A percentile compares a stretch with the other conserved stretches of the same genome.
Conservation (phyloP, 1,140 invertebrate genomes). For the Dendroctonus ponderosae region DNA sequence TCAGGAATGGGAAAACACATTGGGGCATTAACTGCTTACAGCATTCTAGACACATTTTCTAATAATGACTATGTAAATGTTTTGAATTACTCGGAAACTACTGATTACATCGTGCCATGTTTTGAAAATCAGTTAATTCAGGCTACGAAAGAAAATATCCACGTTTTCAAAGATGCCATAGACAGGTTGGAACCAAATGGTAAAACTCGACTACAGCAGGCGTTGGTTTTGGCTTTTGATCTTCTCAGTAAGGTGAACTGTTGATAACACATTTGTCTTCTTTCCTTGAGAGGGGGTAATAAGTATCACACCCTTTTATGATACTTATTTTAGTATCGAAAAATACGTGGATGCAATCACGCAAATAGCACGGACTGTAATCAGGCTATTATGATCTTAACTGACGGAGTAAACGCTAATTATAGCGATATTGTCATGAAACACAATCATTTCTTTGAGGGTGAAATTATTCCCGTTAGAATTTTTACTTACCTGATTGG, state of each 20-base stretch:
- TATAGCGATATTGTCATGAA: slow-evolving; percentile 82
- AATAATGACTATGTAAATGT: slow-evolving; percentile 98
- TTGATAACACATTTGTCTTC: background rate
- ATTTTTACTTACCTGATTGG: slow-evolving; percentile 98
- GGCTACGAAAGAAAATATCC: slow-evolving; percentile 89
- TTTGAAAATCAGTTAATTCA: slow-evolving; percentile 82
- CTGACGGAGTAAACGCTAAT: slow-evolving; percentile 92
- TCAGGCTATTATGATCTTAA: slow-evolving; percentile 98
- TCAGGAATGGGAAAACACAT: slow-evolving; percentile 60
- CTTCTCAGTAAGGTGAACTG: slow-evolving; percentile 64
- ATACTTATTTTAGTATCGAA: slow-evolving; percentile 57
- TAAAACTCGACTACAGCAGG: slow-evolving; percentile 83
- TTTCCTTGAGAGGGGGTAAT: background rate
- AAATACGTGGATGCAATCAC: slow-evolving; percentile 57
- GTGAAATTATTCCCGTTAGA: slow-evolving; percentile 73
- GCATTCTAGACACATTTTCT: slow-evolving; percentile 91
- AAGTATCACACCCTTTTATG: no score
- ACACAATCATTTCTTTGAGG: slow-evolving; percentile 75
- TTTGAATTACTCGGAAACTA: slow-evolving; percentile 68
- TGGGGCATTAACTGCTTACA: slow-evolving; percentile 70
- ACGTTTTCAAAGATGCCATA: slow-evolving; percentile 72
- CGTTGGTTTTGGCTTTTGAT: slow-evolving; percentile 83
- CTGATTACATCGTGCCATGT: slow-evolving; percentile 71
- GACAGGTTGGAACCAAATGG: slow-evolving; percentile 67
- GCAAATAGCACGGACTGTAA: slow-evolving; percentile 73